Evolutionary conservation across 2,113 vertebrate genomes (phyloP), one percentile per base, ranked within the genome.

Genomic region (Scytalopus superciliaris): DNA sequence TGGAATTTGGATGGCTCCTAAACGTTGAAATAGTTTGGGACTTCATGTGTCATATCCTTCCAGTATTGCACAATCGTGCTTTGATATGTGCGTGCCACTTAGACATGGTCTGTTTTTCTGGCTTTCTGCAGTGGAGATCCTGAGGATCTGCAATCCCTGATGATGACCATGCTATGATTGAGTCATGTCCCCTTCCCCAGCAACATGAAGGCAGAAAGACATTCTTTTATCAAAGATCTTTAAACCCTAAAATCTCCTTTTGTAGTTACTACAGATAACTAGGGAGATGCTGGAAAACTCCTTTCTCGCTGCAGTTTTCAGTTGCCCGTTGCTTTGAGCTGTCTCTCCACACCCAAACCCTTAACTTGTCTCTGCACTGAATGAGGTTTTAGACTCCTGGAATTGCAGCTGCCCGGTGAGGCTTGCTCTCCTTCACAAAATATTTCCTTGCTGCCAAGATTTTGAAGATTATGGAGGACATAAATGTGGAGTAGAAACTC

Each of bases 151-250:
- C 42, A 18, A 0, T 63, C 56, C 27, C 62, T 55, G 39, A 11
- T 57, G 45, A 24, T 69, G 55, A 37, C 21, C 2, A 0, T 25
- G 5, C 16, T 68, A 2, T 56, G 39, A 44, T 40, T 28, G 47
- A 59, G 23, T 25, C 14, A 37, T 18, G 19, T 4, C 14, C 31
- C 14, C n/a, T 52, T 56, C 44, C 52, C 37, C 35, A 87, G 68
- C 50, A 63, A 12, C 0, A 0, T 21, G 21, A 15, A 78, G 47
- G 49, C 87, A 55, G 39, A 84, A 57, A 64, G 42, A 3, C 39
- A 24, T 73, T 64, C 12, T 18, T 30, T 50, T 44, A 24, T 25
- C 56, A 19, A 75, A 70, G 33, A 39, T 31, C 21, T 31, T 76
- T 44, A 74, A 45, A n/a, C 31, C 28, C 19, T 44, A 21, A 70